Evolutionary conservation across 1,140 invertebrate genomes (phyloP).

Genomic region (Drosophila lini): DNA sequence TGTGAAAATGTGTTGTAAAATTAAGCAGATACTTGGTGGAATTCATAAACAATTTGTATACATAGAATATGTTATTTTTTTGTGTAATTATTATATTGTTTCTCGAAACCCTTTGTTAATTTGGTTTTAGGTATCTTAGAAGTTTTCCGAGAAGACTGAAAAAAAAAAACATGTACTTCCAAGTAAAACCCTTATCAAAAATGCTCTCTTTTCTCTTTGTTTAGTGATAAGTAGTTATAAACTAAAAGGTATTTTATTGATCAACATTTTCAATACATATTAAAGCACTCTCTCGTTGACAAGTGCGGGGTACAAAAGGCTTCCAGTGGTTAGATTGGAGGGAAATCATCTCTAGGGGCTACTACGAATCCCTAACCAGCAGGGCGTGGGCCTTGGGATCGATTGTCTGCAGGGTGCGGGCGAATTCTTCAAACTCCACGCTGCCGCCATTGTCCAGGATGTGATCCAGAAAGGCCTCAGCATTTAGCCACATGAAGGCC

Average conservation of each 20-base stretch:
- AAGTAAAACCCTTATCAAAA: not conserved
- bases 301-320: slow-evolving; percentile 7
- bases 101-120: too few relatives aligned
- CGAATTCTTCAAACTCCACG: slow-evolving; percentile 48
- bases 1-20: not conserved
- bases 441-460: slow-evolving; percentile 51
- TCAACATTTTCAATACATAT: slow-evolving; percentile 36
- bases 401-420: slow-evolving; percentile 25
- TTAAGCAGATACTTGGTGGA: too few relatives aligned
- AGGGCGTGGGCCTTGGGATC: slow-evolving; percentile 33
- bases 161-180: not conserved
- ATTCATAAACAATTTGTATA: too few relatives aligned
- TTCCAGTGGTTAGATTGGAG: not conserved
- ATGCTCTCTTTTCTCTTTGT: not conserved
- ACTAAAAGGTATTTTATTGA: slow-evolving; percentile 38
- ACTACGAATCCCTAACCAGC: slow-evolving; percentile 26
- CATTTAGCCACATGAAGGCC: slow-evolving; percentile 58
- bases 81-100: too few relatives aligned
- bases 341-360: not conserved
- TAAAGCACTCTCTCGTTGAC: not conserved
- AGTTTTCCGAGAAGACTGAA: not conserved
- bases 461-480: slow-evolving; percentile 64
- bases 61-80: too few relatives aligned
- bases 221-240: slow-evolving; percentile 13
- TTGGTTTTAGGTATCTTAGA: too few relatives aligned